Evolutionary conservation across 2,888 invertebrate genomes (phyloP), one percentile per base, ranked within the genome.

Genomic region (Monochamus alternatus): DNA sequence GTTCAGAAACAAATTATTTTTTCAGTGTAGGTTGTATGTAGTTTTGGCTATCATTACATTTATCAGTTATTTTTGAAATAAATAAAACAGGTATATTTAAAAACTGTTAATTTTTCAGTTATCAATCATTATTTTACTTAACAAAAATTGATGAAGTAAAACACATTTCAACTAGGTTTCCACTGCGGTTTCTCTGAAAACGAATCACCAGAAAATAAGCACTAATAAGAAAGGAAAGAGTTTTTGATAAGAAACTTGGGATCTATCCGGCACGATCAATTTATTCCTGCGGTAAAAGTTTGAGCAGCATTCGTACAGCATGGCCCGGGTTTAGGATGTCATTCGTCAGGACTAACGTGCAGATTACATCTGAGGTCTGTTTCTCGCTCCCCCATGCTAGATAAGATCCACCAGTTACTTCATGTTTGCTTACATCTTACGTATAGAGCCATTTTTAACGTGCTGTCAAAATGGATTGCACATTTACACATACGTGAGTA

Each of bases 331-430:
- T 22, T 72, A 72, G 64, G 65, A n/a, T 75, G 75, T 72, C 75
- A 71, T 71, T 75, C 65, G 67, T 71, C 63, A 75, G 68, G 75
- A 73, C 75, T 75, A 75, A 75, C 66, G 73, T 38, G 52, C 10
- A 75, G 75, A 75, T 75, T 73, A 75, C 75, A 75, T 75, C 75
- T 73, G 75, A 62, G 75, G 75, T 66, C 62, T 72, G 75, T 69
- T 69, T 47, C 47, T 44, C 59, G 69, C 12, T 69, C 60, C 60
- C 69, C 60, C 12, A 60, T 43, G 60, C 47, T 60, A 60, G 69
- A 69, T 69, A 69, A 69, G 60, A 69, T 69, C 69, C 60, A 60
- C 69, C 47, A 69, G 69, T 69, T 69, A 69, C 68, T 59, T 68
- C 43, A 44, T 52, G 68, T 68, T 68, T 64, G 30, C 43, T 38